Base-by-base conservation (phyloP, 2,888 invertebrate species). In the Eupithecia tripunctaria region DNA sequence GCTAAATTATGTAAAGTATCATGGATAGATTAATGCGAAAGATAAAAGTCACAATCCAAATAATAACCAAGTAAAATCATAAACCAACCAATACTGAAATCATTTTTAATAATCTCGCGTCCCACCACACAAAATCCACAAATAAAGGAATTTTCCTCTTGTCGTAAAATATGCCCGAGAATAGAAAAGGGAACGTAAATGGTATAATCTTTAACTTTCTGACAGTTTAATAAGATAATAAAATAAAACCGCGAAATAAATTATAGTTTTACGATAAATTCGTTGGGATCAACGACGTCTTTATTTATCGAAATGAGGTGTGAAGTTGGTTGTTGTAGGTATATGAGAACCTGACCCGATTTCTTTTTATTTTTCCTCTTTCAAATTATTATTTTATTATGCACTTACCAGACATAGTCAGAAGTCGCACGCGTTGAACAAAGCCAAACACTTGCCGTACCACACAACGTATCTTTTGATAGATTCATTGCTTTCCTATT, bases 201-300 rank as follows among this genome's bases (percentile, higher is more conserved):
- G 89, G 88, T 88, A 89, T 88, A 91, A 91, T 91, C 90, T 91
- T 91, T 91, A 91, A 91, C 91, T 91, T 91, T 92, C 88, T 90
- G 92, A 91, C 92, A 92, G 91, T 91, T 92, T 92, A 92, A 91
- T 92, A 91, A 91, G 91, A 91, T 92, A 91, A 91, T 91, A 91
- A 92, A 91, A 91, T 91, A 91, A 89, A 88, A 89, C 87, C 86
- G 81, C 73, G 79, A 83, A 84, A 86, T 85, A 68, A 59, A 59
- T 59, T 67, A 86, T 81, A 76, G 76, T 79, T 77, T 75, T 77
- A 77, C 76, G 78, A 77, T 79, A 76, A 80, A 80, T 77, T 77
- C 79, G 71, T 71, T 68, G 77, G 75, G 74, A 76, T 80, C 77
- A 75, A 73, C 73, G 73, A 73, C 68, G 73, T 71, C 29, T 75